phyloP scores from a whole-genome alignment of 1,140 invertebrate genomes.

The Thaumetopoea pityocampa region DNA sequence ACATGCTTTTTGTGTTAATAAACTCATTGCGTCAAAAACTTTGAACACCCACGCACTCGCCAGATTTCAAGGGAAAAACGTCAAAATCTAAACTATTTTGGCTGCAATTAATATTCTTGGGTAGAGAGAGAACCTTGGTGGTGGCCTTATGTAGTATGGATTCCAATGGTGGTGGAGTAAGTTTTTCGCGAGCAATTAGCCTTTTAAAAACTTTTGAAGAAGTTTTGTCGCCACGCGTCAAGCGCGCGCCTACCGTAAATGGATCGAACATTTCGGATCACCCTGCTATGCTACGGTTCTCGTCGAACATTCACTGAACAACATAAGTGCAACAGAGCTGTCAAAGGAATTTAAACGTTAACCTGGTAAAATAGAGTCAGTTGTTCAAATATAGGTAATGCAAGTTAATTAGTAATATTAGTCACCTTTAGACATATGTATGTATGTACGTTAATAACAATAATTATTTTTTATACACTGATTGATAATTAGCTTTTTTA shows the following conservation, averaged over 20 bases:
- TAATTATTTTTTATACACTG: too few relatives aligned
- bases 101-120: slow-evolving; percentile 60
- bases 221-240: slow-evolving; percentile 51
- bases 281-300: slow-evolving; percentile 22
- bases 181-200: slow-evolving; percentile 64
- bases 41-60: slow-evolving; percentile 44
- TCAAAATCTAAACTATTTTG: slow-evolving; percentile 56
- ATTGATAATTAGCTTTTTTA: too few relatives aligned
- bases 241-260: slow-evolving; percentile 54
- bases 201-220: slow-evolving; percentile 49
- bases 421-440: slow-evolving; percentile 6
- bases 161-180: slow-evolving; percentile 43
- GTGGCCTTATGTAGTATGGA: slow-evolving; percentile 55
- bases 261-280: slow-evolving; percentile 39
- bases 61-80: slow-evolving; percentile 34
- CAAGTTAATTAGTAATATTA: slow-evolving; percentile 16
- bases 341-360: slow-evolving; percentile 17
- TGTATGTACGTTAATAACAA: slow-evolving; percentile 7
- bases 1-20: slow-evolving; percentile 19
- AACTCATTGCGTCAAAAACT: slow-evolving; percentile 27
- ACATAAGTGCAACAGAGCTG: slow-evolving; percentile 14
- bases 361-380: neutral
- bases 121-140: slow-evolving; percentile 58
- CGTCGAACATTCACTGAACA: slow-evolving; percentile 11
- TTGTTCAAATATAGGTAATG: neutral